A percentile compares a stretch with the other conserved stretches of the same genome.
phyloP scores from a whole-genome alignment of 2,113 vertebrate genomes.

The Cervus canadensis region DNA sequence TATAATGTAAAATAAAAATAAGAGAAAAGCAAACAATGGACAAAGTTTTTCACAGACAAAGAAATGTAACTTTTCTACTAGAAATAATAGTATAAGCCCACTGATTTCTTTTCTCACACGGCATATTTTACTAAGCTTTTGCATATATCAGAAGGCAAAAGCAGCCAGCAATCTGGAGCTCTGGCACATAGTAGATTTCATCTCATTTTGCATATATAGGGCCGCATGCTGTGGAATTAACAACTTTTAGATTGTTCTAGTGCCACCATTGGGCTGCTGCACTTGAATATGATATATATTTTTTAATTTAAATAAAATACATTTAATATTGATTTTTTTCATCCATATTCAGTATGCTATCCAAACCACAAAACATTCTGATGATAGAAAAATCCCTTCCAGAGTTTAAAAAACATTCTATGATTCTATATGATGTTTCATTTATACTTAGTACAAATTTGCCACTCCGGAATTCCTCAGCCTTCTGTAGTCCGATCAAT shows the following conservation, averaged over 20 bases:
- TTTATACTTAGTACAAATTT: constrained; percentile 26
- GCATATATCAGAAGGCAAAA: constrained; percentile 65
- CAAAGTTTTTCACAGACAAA: constrained; percentile 30
- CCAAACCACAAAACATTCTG: constrained; percentile 37
- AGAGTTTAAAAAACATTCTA: constrained; percentile 19
- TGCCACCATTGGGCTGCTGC: constrained; percentile 53
- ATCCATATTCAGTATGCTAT: constrained; percentile 52
- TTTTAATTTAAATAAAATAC: constrained; percentile 73
- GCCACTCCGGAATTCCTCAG: background rate
- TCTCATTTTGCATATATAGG: constrained; percentile 66
- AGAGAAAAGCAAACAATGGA: constrained; percentile 41
- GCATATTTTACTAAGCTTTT: constrained; percentile 58
- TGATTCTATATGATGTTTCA: constrained; percentile 23
- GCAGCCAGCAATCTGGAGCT: constrained; percentile 70
- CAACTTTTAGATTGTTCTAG: constrained; percentile 72
- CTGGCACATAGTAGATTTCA: constrained; percentile 61
- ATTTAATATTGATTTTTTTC: constrained; percentile 64
- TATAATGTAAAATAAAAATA: constrained; percentile 44
- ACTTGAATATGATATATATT: constrained; percentile 60
- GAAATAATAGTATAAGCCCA: constrained; percentile 60
- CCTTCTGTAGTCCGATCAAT: constrained; percentile 8
- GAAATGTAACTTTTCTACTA: constrained; percentile 39
- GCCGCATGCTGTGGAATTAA: constrained; percentile 72
- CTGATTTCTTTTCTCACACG: constrained; percentile 54
- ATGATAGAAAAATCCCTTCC: constrained; percentile 36